Evolutionary conservation across 2,797 vertebrate species (phyloP), one percentile per base, ranked within the genome.

Genomic region (Hapalemur alaotrensis): DNA sequence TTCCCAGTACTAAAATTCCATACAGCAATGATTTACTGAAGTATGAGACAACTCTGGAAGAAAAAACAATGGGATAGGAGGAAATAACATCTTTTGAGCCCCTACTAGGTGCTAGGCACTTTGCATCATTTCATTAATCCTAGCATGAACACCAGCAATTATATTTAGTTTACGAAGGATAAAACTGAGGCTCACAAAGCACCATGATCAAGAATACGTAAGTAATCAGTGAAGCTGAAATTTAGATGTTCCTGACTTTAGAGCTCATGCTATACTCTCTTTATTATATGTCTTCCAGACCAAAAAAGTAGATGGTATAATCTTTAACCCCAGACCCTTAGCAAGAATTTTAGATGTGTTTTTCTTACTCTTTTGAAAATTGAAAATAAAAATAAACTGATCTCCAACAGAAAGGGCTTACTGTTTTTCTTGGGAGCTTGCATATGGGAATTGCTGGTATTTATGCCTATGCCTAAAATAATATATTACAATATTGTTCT

Each of bases 1-100:
- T 96, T 97, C 91, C 61, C 61, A 75, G 76, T 63, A 90, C 80
- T 94, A 92, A 97, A 93, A 97, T 96, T 91, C 57, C 78, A 97
- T 87, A 92, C 23, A 97, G 87, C 70, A 23, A 57, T 69, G 69
- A 43, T 38, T 96, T 96, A 67, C 41, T 57, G 22, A n/a, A 79
- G 30, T 15, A 23, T 75, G 78, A 97, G 89, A 84, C 83, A 81
- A 88, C 65, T 84, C 72, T 46, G 38, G 9, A 65, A 79, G 63
- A 72, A 65, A 57, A 86, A 35, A 41, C 59, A 38, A 8, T 50
- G 63, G 57, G 38, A 80, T 75, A 59, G 85, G 82, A 94, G 75
- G 90, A 63, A 90, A 48, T 57, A 95, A 91, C 43, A 50, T 81
- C 59, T 69, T 70, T 20, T 63, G 89, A 79, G 28, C 14, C 23